Evolutionary conservation across 2,113 vertebrate genomes (phyloP).

Genomic region (Pygoscelis adeliae): DNA sequence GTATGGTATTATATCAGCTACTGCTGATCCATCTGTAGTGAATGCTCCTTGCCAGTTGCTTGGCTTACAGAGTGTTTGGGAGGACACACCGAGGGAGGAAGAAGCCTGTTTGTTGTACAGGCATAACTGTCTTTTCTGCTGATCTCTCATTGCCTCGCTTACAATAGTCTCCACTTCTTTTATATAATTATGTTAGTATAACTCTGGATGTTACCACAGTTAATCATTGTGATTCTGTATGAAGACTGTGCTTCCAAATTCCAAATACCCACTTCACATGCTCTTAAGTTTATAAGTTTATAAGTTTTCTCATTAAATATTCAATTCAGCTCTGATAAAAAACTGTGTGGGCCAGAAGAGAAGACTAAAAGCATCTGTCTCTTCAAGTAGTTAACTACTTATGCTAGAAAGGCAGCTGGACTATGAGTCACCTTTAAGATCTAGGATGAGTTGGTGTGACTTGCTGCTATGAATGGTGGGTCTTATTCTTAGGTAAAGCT

Average conservation of each 20-base stretch:
- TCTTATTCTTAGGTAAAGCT: neutral
- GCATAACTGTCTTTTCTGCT: neutral
- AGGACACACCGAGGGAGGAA: neutral
- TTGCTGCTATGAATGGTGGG: neutral
- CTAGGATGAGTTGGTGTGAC: neutral
- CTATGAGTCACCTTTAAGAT: neutral
- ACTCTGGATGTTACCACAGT: neutral
- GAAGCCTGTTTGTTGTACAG: neutral
- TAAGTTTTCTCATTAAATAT: neutral
- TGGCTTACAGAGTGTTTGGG: neutral
- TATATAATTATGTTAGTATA: fast-evolving
- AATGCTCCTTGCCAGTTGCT: slow-evolving; percentile 17
- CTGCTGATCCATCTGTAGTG: neutral
- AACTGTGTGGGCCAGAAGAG: neutral
- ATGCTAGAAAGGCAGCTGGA: neutral
- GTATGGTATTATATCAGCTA: neutral
- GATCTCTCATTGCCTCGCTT: neutral
- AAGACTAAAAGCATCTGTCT: neutral
- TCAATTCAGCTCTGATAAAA: neutral
- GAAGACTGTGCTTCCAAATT: neutral
- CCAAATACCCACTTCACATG: neutral
- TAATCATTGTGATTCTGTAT: neutral
- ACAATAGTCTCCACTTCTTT: neutral
- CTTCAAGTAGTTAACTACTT: neutral
- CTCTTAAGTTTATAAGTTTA: neutral